Percentiles rank a stretch among this genome's conserved stretches.
phyloP scores from a whole-genome alignment of 2,888 invertebrate genomes.

The Volucella bombylans region DNA sequence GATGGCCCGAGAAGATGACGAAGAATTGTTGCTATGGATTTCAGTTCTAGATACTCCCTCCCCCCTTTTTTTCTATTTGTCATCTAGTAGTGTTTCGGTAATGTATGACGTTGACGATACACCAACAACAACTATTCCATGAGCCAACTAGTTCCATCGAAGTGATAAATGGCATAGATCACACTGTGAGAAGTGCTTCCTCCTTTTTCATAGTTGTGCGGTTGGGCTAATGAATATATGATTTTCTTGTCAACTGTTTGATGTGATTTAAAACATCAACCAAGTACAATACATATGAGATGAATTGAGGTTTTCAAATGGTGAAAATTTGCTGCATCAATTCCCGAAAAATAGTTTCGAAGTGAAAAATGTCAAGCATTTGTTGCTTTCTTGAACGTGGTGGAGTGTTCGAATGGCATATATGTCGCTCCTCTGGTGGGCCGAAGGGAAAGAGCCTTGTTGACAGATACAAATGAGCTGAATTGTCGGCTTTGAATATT shows the following conservation, averaged over 20 bases:
- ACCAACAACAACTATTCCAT: constrained; percentile 41
- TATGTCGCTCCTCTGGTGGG: not conserved
- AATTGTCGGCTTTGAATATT: not conserved
- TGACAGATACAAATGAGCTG: constrained; percentile 24
- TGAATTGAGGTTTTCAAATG: constrained; percentile 1
- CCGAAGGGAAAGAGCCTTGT: not conserved
- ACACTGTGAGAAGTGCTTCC: constrained; percentile 1
- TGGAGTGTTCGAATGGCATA: not conserved
- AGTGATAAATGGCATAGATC: constrained; percentile 54
- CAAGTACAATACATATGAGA: not conserved
- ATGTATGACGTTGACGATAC: constrained; percentile 44
- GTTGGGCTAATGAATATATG: constrained; percentile 50
- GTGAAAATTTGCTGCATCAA: constrained; percentile 7
- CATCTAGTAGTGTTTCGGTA: constrained; percentile 37
- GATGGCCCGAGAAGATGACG: constrained; percentile 12
- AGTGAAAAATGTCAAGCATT: not conserved
- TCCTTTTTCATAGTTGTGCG: not conserved
- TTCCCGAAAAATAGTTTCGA: not conserved
- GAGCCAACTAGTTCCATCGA: constrained; percentile 40
- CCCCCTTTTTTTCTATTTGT: not conserved
- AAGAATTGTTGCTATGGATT: constrained; percentile 37
- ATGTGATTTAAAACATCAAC: not conserved
- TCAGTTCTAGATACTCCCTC: constrained; percentile 10
- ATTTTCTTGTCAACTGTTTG: constrained; percentile 42
- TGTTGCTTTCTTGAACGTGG: constrained; percentile 18